Base-by-base conservation (phyloP, 2,797 vertebrate species). In the Sternarchorhynchus goeldii region DNA sequence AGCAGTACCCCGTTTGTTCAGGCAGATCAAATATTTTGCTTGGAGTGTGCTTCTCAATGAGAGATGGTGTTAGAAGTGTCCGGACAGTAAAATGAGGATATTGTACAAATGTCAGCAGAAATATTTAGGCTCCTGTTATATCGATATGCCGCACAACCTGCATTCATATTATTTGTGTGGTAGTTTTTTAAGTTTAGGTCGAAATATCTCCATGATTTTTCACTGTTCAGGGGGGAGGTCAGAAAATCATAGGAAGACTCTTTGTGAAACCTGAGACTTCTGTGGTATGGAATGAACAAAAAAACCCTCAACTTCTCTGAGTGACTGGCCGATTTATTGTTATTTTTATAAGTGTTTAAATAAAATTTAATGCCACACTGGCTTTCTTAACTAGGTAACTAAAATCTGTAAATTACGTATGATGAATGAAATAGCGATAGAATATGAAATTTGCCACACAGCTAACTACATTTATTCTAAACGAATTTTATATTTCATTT, bases 241-340 rank as follows among this genome's bases (percentile, higher is more conserved):
- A 29, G 36, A 56, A 41, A 72, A 21, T 55, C 73, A 70, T 34
- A 31, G 75, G 45, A 73, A 75, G 55, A 75, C 58, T 62, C 60
- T 80, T 79, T 80, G 83, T 80, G 83, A 85, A 85, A 85, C 75
- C 83, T 7, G 83, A 85, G 81, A 80, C 83, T 82, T 79, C 45
- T 25, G 56, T 69, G 70, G 67, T 50, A 39, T 25, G 41, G 65
- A 12, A 41, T 36, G 53, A 29, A 71, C 2, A 29, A n/a, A n/a
- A 31, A 18, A 73, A 77, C 14, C 20, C 6, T 41, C 68, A 73
- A 64, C 78, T 71, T 68, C 25, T 29, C 39, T 50, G 67, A 31
- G 53, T 31, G 39, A 39, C 17, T 31, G 7, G 21, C 25, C 31
- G 3, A 4, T 50, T 68, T 58, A 57, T 56, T 50, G 14, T 53